phyloP scores from a whole-genome alignment of 2,888 invertebrate genomes.

The Troglohyphantes excavatus region DNA sequence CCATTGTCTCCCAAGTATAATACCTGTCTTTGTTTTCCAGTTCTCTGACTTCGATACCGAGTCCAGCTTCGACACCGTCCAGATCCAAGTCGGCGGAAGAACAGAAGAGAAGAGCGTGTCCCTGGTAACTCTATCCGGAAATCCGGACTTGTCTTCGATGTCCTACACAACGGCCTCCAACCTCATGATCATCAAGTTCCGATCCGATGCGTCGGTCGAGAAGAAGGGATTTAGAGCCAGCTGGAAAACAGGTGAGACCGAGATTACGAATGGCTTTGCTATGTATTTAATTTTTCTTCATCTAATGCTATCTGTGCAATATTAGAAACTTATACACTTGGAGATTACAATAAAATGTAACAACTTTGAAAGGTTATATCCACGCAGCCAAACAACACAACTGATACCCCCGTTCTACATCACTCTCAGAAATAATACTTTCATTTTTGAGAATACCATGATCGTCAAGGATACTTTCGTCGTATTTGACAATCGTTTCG shows the following conservation, averaged over 20 bases:
- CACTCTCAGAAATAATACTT: too few relatives aligned
- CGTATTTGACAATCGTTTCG: too few relatives aligned
- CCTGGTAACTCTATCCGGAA: conserved; percentile 94
- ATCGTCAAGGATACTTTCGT: too few relatives aligned
- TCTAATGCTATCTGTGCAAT: too few relatives aligned
- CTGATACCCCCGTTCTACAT: too few relatives aligned
- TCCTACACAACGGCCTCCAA: conserved; percentile 97
- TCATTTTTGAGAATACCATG: too few relatives aligned
- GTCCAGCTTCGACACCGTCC: conserved; percentile 97
- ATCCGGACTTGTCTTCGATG: conserved; percentile 90
- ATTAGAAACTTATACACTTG: too few relatives aligned
- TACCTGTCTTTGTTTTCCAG: conserved; percentile 83
- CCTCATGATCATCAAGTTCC: conserved; percentile 98
- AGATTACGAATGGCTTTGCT: not conserved
- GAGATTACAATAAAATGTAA: too few relatives aligned
- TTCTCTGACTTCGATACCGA: conserved; percentile 99
- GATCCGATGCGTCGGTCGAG: conserved; percentile 96
- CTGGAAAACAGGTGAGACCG: conserved; percentile 81
- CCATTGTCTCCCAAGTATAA: too few relatives aligned
- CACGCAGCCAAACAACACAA: not conserved
- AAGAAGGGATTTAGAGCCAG: conserved; percentile 90
- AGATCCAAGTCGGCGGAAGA: conserved; percentile 96
- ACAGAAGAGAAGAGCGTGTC: conserved; percentile 96
- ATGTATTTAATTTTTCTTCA: too few relatives aligned
- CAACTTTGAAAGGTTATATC: too few relatives aligned